Evolutionary conservation across 2,113 vertebrate genomes (phyloP).

Genomic region (Strigops habroptila): DNA sequence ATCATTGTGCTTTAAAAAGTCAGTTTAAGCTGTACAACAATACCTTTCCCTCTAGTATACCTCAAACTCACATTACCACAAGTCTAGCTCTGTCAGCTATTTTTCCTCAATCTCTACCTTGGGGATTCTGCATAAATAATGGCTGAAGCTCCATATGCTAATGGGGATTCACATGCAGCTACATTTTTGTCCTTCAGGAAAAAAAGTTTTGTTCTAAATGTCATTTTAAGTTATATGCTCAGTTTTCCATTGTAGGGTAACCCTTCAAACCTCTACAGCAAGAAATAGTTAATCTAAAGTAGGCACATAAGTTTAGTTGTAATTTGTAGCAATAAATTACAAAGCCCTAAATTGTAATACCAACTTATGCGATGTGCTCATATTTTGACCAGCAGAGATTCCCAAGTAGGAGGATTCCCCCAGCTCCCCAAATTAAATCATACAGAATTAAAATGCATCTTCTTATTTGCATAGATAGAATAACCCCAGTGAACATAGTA

Average conservation of each 20-base stretch:
- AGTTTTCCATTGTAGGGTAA: neutral
- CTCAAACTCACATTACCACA: neutral
- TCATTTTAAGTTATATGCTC: neutral
- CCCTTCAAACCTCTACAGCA: neutral
- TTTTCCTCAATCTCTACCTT: neutral
- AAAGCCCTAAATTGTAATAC: neutral
- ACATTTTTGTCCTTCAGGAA: neutral
- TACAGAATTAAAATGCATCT: neutral
- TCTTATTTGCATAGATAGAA: neutral
- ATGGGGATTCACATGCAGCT: rapidly evolving
- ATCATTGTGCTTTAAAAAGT: neutral
- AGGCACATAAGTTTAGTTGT: neutral
- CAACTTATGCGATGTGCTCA: neutral
- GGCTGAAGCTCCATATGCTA: neutral
- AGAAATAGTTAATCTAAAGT: neutral
- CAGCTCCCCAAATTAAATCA: neutral
- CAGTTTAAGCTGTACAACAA: neutral
- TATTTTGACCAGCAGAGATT: neutral
- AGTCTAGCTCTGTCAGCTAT: neutral
- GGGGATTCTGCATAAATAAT: neutral
- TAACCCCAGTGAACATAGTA: neutral
- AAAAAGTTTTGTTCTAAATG: neutral
- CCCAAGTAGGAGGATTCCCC: rapidly evolving
- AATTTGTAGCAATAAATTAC: neutral
- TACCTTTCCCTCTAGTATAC: neutral